Conservation (phyloP, 2,113 vertebrate species). For the Platycercus adscitus region DNA sequence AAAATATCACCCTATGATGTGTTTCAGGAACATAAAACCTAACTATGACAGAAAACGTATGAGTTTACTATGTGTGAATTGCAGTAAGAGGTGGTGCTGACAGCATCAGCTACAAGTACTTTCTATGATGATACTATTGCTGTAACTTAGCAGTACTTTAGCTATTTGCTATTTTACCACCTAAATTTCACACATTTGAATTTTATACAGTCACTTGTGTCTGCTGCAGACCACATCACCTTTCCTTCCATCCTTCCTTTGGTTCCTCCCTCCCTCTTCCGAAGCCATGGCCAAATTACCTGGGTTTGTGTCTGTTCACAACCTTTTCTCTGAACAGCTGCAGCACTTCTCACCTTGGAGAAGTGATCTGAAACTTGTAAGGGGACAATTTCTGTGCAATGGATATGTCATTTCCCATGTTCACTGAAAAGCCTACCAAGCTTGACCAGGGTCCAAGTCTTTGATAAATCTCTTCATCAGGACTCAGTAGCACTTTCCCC, state of each 20-base stretch:
- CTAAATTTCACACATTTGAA: not conserved
- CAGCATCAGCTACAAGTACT: not conserved
- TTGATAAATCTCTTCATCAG: not conserved
- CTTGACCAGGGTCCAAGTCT: not conserved
- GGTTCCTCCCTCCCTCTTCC: not conserved
- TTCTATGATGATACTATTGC: not conserved
- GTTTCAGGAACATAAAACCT: slow-evolving; percentile 5
- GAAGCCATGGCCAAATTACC: not conserved
- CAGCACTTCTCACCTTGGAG: not conserved
- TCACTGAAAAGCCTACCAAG: not conserved
- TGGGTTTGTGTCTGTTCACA: not conserved
- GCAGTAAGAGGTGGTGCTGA: slow-evolving; percentile 1
- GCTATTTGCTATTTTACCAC: not conserved
- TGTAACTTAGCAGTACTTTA: not conserved
- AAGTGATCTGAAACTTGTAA: not conserved
- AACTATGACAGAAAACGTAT: not conserved
- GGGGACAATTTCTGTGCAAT: not conserved
- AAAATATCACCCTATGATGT: not conserved
- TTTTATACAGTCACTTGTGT: not conserved
- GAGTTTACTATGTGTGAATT: not conserved
- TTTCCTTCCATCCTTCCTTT: not conserved
- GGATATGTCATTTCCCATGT: not conserved
- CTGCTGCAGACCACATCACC: not conserved
- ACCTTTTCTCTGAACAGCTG: not conserved
- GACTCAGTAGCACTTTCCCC: not conserved